A percentile compares a stretch with the other conserved stretches of the same genome.
Evolutionary conservation across 2,797 vertebrate species (phyloP).

Genomic region (Labeo calbasu): DNA sequence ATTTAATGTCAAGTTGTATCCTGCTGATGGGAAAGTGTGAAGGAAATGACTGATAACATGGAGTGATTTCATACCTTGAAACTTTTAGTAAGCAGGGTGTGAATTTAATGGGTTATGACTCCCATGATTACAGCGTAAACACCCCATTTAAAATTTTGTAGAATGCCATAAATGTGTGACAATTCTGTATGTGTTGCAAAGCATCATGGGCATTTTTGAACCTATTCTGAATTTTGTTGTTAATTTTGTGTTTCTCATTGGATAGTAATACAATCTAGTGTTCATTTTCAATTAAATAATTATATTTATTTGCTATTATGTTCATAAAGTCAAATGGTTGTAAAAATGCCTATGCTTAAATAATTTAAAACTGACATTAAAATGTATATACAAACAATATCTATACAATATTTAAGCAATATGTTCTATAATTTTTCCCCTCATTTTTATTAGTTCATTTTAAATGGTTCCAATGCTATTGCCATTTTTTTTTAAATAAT

Average conservation of each 20-base stretch:
- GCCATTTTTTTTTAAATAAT: too few relatives aligned
- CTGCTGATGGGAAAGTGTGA: slow-evolving; percentile 5
- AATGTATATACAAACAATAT: not conserved
- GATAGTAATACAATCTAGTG: not conserved
- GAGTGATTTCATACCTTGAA: not conserved
- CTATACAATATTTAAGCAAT: not conserved
- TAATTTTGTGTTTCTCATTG: not conserved
- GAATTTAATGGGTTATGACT: not conserved
- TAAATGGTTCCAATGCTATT: too few relatives aligned
- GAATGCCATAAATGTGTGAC: not conserved
- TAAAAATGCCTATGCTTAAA: not conserved
- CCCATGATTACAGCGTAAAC: not conserved
- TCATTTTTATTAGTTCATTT: too few relatives aligned
- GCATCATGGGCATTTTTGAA: not conserved
- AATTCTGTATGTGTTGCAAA: not conserved
- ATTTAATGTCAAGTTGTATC: slow-evolving; percentile 38
- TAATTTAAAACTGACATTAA: not conserved
- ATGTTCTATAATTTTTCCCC: not conserved
- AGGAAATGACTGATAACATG: slow-evolving; percentile 6
- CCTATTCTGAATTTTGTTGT: not conserved
- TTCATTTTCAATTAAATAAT: not conserved
- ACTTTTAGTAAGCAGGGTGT: not conserved
- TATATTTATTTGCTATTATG: not conserved
- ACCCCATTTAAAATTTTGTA: not conserved
- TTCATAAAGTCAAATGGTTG: not conserved